phyloP scores from a whole-genome alignment of 1,140 invertebrate species.

The Lucilia sericata region DNA sequence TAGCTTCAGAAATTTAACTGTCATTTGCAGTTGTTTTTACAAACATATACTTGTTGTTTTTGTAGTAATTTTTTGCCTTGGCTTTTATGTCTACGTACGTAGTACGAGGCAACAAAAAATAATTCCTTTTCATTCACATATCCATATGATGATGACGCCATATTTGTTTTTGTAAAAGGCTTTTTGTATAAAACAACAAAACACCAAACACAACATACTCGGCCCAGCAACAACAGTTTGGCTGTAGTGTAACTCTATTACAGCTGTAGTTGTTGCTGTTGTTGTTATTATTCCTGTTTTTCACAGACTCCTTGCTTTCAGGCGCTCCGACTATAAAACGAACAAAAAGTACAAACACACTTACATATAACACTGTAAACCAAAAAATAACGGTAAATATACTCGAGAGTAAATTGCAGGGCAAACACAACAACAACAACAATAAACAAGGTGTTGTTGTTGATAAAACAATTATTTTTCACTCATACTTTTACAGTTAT shows the following conservation, averaged over 20 bases:
- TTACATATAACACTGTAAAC: not conserved
- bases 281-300: not conserved
- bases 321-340: not conserved
- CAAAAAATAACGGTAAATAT: not conserved
- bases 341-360: not conserved
- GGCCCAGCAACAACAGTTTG: not conserved
- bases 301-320: not conserved
- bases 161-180: constrained; percentile 28
- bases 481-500: too few relatives aligned
- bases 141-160: constrained; percentile 31
- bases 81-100: not conserved
- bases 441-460: constrained; percentile 2
- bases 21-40: constrained; percentile 24
- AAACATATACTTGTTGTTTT: not conserved
- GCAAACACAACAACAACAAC: not conserved
- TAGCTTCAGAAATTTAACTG: constrained; percentile 39
- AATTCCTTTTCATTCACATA: constrained; percentile 1
- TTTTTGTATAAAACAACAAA: not conserved
- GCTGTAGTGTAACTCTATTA: not conserved
- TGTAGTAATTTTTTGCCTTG: not conserved
- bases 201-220: not conserved
- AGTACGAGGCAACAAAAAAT: not conserved
- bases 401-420: not conserved
- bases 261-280: not conserved
- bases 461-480: not conserved